These are phyloP conservation scores for Dromiciops gliroides DNA, from an alignment of 2,113 vertebrate species.

Conservation along the genomic window DNA sequence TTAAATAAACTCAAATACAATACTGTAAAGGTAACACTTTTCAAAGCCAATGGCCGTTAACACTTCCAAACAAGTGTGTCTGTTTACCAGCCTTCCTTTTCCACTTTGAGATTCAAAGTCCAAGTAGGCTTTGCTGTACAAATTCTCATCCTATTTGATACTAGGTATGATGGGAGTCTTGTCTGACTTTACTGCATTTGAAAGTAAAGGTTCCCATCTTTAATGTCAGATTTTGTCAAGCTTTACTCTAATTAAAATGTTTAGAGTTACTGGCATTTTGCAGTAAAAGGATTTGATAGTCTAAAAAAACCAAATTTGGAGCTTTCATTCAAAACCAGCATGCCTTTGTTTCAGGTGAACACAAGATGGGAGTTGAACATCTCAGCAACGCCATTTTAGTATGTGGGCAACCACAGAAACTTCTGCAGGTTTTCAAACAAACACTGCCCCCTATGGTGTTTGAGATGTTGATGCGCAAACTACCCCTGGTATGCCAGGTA, in stretches of 20 bases:
- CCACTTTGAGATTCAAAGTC: not conserved
- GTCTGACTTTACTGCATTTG: not conserved
- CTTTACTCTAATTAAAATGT: not conserved
- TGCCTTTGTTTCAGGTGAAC: constrained; percentile 69
- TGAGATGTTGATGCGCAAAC: constrained; percentile 74
- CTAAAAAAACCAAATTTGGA: constrained; percentile 7
- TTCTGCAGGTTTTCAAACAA: constrained; percentile 72
- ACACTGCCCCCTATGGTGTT: constrained; percentile 75
- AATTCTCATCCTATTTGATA: not conserved
- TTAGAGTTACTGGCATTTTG: constrained; percentile 2
- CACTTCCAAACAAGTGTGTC: not conserved
- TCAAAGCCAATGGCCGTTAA: not conserved
- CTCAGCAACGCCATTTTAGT: constrained; percentile 68
- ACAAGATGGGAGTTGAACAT: constrained; percentile 63
- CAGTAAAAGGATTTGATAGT: not conserved
- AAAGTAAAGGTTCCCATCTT: not conserved
- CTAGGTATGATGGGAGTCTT: not conserved
- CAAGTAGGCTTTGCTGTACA: not conserved
- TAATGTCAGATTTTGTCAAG: constrained; percentile 2
- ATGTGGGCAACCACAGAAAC: constrained; percentile 69
- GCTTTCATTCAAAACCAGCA: constrained; percentile 17
- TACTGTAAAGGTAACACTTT: not conserved
- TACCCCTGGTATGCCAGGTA: constrained; percentile 77
- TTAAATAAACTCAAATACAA: not conserved
- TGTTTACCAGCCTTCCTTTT: not conserved